phyloP scores from a whole-genome alignment of 2,113 vertebrate species.

The Asarcornis scutulata region DNA sequence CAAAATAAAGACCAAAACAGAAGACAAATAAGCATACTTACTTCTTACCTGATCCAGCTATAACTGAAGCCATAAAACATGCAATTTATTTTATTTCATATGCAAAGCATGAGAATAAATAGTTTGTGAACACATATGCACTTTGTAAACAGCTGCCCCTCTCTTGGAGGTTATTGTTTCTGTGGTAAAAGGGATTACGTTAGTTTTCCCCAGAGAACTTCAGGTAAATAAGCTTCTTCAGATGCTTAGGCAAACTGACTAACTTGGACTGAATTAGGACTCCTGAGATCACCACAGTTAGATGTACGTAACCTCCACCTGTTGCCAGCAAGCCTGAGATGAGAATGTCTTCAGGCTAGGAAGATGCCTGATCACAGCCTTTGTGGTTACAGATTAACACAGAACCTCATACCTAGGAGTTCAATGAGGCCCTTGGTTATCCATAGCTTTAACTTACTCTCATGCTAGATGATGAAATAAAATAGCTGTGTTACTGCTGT shows the following conservation, averaged over 20 bases:
- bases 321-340: background rate
- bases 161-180: background rate
- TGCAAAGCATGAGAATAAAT: background rate
- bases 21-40: background rate
- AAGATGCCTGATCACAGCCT: background rate
- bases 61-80: background rate
- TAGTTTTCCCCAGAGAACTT: background rate
- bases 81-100: background rate
- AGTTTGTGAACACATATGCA: background rate
- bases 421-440: background rate
- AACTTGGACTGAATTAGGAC: background rate
- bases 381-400: background rate
- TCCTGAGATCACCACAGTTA: background rate
- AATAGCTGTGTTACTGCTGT: background rate
- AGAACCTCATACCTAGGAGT: background rate
- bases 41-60: background rate
- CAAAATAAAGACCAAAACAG: background rate
- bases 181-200: background rate
- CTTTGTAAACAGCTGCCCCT: background rate
- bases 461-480: background rate
- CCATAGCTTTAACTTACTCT: background rate
- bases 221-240: background rate
- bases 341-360: background rate
- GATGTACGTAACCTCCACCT: background rate
- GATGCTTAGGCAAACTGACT: background rate